Percentiles rank a stretch among this genome's conserved stretches.
phyloP scores from a whole-genome alignment of 2,113 vertebrate species.

The Ciconia stormi region DNA sequence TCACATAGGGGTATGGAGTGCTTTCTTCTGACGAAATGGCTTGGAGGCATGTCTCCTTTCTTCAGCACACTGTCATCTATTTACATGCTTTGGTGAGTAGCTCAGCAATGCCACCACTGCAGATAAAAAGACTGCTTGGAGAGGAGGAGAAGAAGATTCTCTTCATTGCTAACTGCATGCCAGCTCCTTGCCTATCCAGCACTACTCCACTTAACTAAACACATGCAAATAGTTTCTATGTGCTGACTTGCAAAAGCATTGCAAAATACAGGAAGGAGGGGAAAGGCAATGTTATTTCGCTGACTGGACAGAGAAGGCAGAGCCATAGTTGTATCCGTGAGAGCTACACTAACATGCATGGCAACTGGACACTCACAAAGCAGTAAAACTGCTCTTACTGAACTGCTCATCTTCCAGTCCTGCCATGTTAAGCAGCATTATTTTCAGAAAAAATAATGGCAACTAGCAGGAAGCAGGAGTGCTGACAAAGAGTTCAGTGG shows the following conservation, averaged over 20 bases:
- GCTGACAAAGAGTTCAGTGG: neutral
- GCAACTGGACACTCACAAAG: neutral
- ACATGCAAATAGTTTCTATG: neutral
- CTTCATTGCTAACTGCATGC: neutral
- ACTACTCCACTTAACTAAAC: neutral
- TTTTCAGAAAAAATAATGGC: constrained; percentile 3
- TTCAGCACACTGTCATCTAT: neutral
- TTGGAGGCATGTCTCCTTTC: neutral
- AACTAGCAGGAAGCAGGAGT: neutral
- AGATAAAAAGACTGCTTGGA: neutral
- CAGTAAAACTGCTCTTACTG: neutral
- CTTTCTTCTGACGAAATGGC: neutral
- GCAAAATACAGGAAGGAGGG: constrained; percentile 55
- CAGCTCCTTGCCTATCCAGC: neutral
- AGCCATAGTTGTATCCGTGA: neutral
- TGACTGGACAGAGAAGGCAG: constrained; percentile 23
- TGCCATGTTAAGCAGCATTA: neutral
- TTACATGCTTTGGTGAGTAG: neutral
- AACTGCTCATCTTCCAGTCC: neutral
- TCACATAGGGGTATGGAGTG: neutral
- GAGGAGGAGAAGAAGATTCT: neutral
- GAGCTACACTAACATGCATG: neutral
- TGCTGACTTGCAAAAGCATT: constrained; percentile 4
- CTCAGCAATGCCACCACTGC: neutral
- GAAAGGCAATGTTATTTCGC: constrained; percentile 49